Percentiles rank a stretch among this genome's conserved stretches.
Evolutionary conservation across 2,888 invertebrate genomes (phyloP).

Genomic region (Uropetala carovei): DNA sequence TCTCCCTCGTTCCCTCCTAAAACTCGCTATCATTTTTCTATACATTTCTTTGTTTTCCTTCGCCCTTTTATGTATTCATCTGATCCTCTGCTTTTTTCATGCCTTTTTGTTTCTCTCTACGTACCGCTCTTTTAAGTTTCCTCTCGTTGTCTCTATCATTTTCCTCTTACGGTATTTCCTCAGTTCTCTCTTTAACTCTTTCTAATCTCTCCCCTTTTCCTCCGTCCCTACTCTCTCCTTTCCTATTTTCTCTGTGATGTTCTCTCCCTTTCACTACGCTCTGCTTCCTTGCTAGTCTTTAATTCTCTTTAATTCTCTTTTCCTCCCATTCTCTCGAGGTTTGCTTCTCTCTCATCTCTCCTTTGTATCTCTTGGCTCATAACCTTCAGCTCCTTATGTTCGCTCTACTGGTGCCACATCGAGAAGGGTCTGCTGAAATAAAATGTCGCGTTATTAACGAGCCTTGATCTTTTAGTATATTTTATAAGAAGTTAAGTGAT

Average conservation of each 20-base stretch:
- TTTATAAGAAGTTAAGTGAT: neutral
- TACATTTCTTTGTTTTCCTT: slow-evolving; percentile 71
- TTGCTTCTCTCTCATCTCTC: neutral
- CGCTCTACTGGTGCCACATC: neutral
- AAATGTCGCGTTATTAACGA: slow-evolving; percentile 15
- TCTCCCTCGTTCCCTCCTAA: slow-evolving; percentile 67
- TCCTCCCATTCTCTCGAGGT: neutral
- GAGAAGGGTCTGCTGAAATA: slow-evolving; percentile 1
- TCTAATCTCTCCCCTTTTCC: neutral
- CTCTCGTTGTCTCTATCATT: too few species aligned
- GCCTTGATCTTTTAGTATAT: neutral
- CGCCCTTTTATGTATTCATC: slow-evolving; percentile 70
- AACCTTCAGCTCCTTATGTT: slow-evolving; percentile 21
- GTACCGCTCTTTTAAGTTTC: too few species aligned
- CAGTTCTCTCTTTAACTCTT: neutral
- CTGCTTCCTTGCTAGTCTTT: neutral
- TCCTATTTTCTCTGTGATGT: neutral
- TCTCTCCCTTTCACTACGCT: neutral
- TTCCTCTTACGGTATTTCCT: neutral
- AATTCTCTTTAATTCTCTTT: neutral
- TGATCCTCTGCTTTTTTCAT: slow-evolving; percentile 70
- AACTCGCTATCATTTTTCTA: slow-evolving; percentile 67
- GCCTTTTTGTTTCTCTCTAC: slow-evolving; percentile 71
- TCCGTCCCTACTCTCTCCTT: neutral
- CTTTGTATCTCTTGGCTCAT: neutral